Conservation (phyloP, 2,797 vertebrate species). For the Hypotaenidia philippensis region DNA sequence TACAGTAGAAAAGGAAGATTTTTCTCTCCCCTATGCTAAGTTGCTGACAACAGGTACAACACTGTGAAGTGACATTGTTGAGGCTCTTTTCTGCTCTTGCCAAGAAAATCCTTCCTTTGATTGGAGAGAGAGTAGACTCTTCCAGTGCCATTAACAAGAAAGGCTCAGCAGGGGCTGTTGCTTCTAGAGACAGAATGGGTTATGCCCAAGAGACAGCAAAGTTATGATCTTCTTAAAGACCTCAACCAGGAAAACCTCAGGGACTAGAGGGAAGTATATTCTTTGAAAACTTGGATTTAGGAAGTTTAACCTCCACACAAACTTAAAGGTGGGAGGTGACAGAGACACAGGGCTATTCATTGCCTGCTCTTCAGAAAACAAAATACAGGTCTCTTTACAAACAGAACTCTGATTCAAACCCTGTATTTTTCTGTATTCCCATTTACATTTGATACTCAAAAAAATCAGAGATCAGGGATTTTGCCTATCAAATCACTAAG, state of each 20-base stretch:
- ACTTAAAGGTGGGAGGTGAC: too few relatives aligned
- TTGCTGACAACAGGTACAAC: neutral
- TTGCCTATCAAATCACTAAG: neutral
- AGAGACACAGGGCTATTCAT: neutral
- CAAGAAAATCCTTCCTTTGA: neutral
- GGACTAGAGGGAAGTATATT: neutral
- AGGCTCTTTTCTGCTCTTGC: neutral
- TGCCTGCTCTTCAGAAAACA: neutral
- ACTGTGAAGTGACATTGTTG: neutral
- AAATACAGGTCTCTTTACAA: neutral
- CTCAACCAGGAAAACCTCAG: neutral
- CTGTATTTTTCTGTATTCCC: neutral
- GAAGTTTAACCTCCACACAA: neutral
- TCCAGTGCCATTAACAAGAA: neutral
- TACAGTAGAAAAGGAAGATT: neutral
- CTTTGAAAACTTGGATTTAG: neutral
- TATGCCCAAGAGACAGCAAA: neutral
- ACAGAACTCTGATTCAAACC: neutral
- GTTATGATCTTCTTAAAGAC: neutral
- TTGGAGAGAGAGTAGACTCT: neutral
- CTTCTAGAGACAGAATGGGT: neutral
- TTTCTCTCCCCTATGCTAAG: neutral
- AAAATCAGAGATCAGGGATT: neutral
- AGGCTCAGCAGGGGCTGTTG: neutral
- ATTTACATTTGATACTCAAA: neutral